Conservation (phyloP, 2,113 vertebrate genomes). For the Suricata suricatta region DNA sequence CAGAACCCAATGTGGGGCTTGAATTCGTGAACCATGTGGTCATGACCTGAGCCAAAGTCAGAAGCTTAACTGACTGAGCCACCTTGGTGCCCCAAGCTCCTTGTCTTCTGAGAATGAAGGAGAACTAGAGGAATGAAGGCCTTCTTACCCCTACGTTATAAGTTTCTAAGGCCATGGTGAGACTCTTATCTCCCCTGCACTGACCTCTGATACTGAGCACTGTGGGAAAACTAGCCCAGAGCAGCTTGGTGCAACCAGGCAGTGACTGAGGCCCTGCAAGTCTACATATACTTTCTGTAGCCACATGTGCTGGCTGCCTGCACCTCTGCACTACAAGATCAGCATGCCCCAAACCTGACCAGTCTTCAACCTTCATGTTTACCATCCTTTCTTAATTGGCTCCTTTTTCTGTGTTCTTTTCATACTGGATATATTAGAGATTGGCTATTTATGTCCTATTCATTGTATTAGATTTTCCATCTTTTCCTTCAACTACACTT, state of each 20-base stretch:
- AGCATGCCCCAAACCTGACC: background rate
- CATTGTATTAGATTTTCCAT: background rate
- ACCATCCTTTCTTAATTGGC: background rate
- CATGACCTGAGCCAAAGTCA: too few species aligned
- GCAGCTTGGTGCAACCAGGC: background rate
- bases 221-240: background rate
- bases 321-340: background rate
- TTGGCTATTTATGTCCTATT: background rate
- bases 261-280: background rate
- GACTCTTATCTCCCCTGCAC: background rate
- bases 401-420: background rate
- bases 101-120: background rate
- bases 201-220: background rate
- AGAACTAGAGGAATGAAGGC: background rate
- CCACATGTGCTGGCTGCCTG: fast-evolving
- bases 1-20: too few species aligned
- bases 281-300: background rate
- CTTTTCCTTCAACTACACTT: background rate
- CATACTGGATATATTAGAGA: background rate
- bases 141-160: background rate
- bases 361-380: background rate
- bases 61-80: too few species aligned
- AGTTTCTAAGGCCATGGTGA: background rate
- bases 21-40: too few species aligned
- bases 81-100: background rate